Evolutionary conservation across 2,113 vertebrate species (phyloP), one percentile per base, ranked within the genome.

Genomic region (Willisornis vidua): DNA sequence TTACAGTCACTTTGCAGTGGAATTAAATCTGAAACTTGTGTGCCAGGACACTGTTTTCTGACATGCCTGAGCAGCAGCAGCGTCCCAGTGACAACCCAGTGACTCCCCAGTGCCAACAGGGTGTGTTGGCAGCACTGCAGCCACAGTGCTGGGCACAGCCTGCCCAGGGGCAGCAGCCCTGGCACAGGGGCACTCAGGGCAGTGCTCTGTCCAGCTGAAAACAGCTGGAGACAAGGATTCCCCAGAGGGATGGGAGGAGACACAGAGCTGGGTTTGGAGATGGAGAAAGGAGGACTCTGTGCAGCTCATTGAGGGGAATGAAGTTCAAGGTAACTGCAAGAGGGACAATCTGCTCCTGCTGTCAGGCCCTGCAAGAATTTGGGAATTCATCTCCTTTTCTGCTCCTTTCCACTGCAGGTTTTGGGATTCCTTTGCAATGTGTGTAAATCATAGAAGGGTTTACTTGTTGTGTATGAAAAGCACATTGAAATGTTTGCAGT

Each of bases 291-390:
- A 70, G 28, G 15, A 9, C 14, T 41, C 2, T 18, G 23, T 1
- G 2, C 17, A 57, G 8, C 18, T n/a, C 23, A 2, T 35, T 23
- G 19, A 22, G 49, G 28, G 57, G 31, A 77, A 49, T 18, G 28
- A 52, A 54, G 29, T 22, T 5, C 2, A 0, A 20, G 12, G 6
- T 14, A 24, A 26, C 14, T 22, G 48, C 35, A 45, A 41, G 41
- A 35, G 59, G 55, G 19, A 11, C 45, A n/a, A 51, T 26, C 25
- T 1, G 14, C 10, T 71, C 23, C 31, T 39, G 22, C 26, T 83
- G 72, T n/a, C 35, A 41, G 26, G 41, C 26, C 10, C 17, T 52
- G 3, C 13, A 58, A 9, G 43, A 70, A 14, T 35, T 41, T 26
- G 35, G n/a, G 89, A 49, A 68, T 11, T 67, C 3, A 23, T 52